Evolutionary conservation across 37 sponge, comb jelly and placozoan species (phyloP).

Genomic region (Ianthella basta): DNA sequence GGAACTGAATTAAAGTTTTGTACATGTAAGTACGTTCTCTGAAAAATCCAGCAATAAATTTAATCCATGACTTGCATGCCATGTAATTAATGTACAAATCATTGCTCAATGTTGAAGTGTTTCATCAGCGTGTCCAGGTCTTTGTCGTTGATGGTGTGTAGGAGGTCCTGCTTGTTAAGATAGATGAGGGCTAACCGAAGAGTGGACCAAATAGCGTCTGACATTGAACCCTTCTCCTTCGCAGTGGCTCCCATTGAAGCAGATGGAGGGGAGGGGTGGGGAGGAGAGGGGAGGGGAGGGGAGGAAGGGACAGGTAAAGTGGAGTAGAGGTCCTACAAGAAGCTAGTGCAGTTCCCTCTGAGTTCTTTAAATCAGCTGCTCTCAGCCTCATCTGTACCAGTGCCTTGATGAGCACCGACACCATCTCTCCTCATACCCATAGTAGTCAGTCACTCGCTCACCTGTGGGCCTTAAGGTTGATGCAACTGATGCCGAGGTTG

Average conservation of each 20-base stretch:
- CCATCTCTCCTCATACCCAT: not conserved
- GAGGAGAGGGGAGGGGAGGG: no score
- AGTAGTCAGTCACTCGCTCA: slow-evolving; percentile 2
- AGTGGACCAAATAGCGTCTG: slow-evolving; percentile 88
- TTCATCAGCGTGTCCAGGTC: slow-evolving; percentile 55
- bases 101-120: slow-evolving; percentile 48
- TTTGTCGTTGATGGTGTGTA: not conserved
- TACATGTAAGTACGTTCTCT: no score
- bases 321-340: no score
- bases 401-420: no score
- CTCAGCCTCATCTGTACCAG: no score
- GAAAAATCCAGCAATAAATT: no score
- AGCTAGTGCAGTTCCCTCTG: no score
- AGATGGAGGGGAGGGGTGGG: not conserved
- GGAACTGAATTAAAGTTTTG: no score
- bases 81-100: no score
- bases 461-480: slow-evolving; percentile 89
- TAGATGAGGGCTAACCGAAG: slow-evolving; percentile 68
- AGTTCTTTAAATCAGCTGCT: no score
- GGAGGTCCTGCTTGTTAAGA: slow-evolving; percentile 22
- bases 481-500: slow-evolving; percentile 96
- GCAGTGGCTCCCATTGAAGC: slow-evolving; percentile 43
- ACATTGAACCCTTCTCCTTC: slow-evolving; percentile 48
- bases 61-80: no score
- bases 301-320: no score